phyloP scores from a whole-genome alignment of 2,888 invertebrate species.

The Hydraecia micacea region DNA sequence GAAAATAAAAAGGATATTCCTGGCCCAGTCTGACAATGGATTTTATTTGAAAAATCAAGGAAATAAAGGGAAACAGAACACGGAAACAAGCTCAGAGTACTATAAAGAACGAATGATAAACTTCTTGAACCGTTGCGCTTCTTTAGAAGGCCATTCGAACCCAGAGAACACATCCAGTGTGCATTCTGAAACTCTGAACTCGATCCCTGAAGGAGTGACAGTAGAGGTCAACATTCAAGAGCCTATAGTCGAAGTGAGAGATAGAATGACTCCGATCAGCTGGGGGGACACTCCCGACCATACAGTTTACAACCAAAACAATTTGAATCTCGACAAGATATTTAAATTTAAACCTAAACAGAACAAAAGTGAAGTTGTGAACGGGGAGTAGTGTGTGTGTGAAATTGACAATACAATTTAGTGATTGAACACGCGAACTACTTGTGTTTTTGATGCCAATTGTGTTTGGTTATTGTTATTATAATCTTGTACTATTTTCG shows the following conservation, averaged over 20 bases:
- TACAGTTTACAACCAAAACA: constrained; percentile 87
- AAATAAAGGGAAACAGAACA: constrained; percentile 85
- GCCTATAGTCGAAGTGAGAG: constrained; percentile 52
- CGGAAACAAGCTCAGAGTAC: constrained; percentile 85
- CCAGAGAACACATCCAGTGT: constrained; percentile 81
- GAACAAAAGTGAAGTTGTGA: constrained; percentile 62
- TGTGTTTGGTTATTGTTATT: constrained; percentile 26
- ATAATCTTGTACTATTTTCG: constrained; percentile 23
- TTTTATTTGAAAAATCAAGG: constrained; percentile 86
- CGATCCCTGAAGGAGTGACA: constrained; percentile 77
- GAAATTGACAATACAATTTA: constrained; percentile 55
- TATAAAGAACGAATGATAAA: constrained; percentile 87
- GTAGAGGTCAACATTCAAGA: constrained; percentile 70
- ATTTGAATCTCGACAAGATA: constrained; percentile 84
- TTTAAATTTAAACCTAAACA: constrained; percentile 79
- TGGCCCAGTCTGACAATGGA: constrained; percentile 84
- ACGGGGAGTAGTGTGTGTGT: constrained; percentile 53
- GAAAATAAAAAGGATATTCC: constrained; percentile 89
- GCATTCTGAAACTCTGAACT: constrained; percentile 81
- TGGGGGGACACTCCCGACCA: constrained; percentile 87
- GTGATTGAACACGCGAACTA: constrained; percentile 43
- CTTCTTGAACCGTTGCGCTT: constrained; percentile 84
- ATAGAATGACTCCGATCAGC: constrained; percentile 78
- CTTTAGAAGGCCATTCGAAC: constrained; percentile 81
- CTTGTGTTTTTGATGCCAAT: constrained; percentile 26